Evolutionary conservation across 2,888 invertebrate species (phyloP), one percentile per base, ranked within the genome.

Genomic region (Chrysotoxum bicinctum): DNA sequence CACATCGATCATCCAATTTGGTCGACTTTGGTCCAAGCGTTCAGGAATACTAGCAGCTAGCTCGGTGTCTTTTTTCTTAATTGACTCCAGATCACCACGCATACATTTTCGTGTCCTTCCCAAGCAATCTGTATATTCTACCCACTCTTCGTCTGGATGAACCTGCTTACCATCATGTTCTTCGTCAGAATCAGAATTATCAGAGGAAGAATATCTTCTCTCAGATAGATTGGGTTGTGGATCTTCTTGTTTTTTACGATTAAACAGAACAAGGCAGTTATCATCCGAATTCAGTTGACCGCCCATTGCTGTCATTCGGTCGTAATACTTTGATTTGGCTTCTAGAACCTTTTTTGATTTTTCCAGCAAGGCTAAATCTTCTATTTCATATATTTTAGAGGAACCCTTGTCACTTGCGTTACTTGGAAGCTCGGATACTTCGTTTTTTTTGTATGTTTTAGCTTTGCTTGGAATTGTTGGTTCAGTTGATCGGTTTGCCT

Each of bases 51-150:
- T 91, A 2, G 89, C 89, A 0, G 86, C 82, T 64, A 93, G 89
- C 48, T 93, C 91, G 50, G 92, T 90, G 90, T 97, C 96, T 88
- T 94, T 94, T 64, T 93, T 92, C 89, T 94, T 94, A 88, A 96
- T 93, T 48, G 93, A 92, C 6, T 93, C 93, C 21, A 98, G 92
- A 91, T 98, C 98, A 89, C 95, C 94, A 87, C 94, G 94, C 87
- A 96, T 93, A 91, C 98, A 98, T 88, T 95, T 95, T 64, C 98
- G 93, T 0, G 98, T 96, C 80, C 98, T 93, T 0, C 98, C 98
- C 76, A 98, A 93, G 85, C 96, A 96, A 91, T 98, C 98, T 0
- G 94, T 94, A 90, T 97, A 98, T 90, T 98, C 98, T 6, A 96
- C 95, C 97, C 95, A 95, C 89, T 94, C 94, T 72, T 94, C 94